Evolutionary conservation across 2,113 vertebrate genomes (phyloP).

Genomic region (Nycticebus coucang): DNA sequence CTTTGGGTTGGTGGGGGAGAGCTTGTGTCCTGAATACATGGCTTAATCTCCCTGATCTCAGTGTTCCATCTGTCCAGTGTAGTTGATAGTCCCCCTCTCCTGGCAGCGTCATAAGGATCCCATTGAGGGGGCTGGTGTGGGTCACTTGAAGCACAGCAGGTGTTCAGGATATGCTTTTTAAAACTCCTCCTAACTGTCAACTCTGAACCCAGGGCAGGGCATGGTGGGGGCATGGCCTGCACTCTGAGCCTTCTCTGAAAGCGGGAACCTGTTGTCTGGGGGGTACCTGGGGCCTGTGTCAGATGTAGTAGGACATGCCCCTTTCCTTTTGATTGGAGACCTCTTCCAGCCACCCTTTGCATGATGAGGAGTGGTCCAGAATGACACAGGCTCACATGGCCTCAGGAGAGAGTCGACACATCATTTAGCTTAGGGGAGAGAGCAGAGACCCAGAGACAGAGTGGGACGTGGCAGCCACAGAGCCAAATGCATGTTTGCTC

Average conservation of each 20-base stretch:
- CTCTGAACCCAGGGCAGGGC: not conserved
- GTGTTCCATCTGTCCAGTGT: not conserved
- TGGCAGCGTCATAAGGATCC: not conserved
- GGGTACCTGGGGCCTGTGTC: not conserved
- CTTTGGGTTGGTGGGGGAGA: not conserved
- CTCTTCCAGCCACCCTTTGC: not conserved
- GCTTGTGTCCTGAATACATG: not conserved
- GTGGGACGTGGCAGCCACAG: not conserved
- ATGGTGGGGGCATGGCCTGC: not conserved
- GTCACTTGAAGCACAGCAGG: not conserved
- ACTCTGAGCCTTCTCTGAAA: no score
- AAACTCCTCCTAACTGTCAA: not conserved
- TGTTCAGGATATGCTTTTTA: not conserved
- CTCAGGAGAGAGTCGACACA: not conserved
- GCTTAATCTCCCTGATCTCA: not conserved
- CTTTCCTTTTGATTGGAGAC: not conserved
- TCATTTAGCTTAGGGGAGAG: not conserved
- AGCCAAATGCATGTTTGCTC: not conserved
- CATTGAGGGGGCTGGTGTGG: not conserved
- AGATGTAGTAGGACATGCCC: not conserved
- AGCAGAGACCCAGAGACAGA: not conserved
- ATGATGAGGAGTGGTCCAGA: not conserved
- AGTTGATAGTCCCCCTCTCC: not conserved
- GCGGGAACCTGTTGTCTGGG: not conserved
- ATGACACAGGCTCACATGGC: not conserved